These are phyloP conservation scores for Dynastes maya DNA, from an alignment of 2,888 invertebrate genomes.

Conservation along the genomic window DNA sequence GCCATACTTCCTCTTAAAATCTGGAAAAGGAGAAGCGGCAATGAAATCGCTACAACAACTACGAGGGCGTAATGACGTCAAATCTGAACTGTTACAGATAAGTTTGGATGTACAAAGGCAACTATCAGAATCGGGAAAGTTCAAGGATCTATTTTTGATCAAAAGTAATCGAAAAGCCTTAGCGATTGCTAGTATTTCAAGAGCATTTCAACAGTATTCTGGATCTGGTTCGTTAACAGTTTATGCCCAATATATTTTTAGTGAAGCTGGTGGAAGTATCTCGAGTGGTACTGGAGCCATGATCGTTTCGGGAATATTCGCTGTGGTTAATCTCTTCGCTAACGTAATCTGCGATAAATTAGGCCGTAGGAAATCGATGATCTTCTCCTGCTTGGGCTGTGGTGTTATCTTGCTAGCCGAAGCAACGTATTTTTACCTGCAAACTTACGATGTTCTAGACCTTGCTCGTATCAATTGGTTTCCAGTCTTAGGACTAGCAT, in stretches of 20 bases:
- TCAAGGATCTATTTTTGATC: conserved; percentile 61
- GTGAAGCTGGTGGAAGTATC: conserved; percentile 63
- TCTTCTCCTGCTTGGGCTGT: conserved; percentile 58
- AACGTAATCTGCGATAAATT: conserved; percentile 53
- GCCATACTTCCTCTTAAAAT: conserved; percentile 64
- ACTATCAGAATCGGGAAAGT: conserved; percentile 61
- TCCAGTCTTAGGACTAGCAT: conserved; percentile 62
- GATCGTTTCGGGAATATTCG: conserved; percentile 57
- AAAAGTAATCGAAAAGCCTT: conserved; percentile 63
- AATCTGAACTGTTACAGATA: conserved; percentile 59
- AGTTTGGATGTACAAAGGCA: conserved; percentile 61
- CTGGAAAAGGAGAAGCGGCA: conserved; percentile 58
- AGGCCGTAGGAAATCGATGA: conserved; percentile 59
- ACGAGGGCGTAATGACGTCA: conserved; percentile 60
- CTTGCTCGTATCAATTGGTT: conserved; percentile 60
- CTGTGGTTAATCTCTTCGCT: conserved; percentile 53
- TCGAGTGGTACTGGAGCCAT: conserved; percentile 60
- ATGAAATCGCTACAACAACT: conserved; percentile 58
- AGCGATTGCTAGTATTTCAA: conserved; percentile 57
- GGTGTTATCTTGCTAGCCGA: conserved; percentile 56
- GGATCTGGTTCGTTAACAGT: conserved; percentile 61
- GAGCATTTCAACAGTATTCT: conserved; percentile 62
- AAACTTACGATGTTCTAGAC: conserved; percentile 56
- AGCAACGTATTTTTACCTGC: conserved; percentile 61
- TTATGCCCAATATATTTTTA: conserved; percentile 64